Evolutionary conservation across 2,888 invertebrate species (phyloP).

Genomic region (Diploptera punctata): DNA sequence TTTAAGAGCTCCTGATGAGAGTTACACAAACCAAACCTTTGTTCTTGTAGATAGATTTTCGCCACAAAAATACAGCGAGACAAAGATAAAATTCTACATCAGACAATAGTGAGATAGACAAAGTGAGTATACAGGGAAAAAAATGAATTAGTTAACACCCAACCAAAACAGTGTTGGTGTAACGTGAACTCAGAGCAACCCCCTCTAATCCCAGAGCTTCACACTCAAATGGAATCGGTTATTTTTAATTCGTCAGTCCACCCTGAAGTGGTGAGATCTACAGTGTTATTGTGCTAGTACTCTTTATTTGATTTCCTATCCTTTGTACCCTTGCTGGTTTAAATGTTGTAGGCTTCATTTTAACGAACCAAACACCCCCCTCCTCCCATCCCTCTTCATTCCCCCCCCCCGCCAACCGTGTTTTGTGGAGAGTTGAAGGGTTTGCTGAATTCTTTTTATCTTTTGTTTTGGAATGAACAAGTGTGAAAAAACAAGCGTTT

Average conservation of each 20-base stretch:
- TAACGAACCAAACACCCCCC: slow-evolving; percentile 31
- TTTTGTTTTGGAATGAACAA: slow-evolving; percentile 17
- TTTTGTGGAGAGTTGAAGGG: slow-evolving; percentile 16
- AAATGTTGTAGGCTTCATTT: slow-evolving; percentile 38
- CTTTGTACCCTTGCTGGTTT: slow-evolving; percentile 30
- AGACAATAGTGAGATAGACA: slow-evolving; percentile 12
- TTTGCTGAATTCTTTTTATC: slow-evolving; percentile 4
- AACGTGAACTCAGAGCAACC: slow-evolving; percentile 9
- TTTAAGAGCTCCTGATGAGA: too few species aligned
- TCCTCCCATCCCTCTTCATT: not conserved
- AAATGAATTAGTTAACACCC: slow-evolving; percentile 37
- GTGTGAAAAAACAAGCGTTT: slow-evolving; percentile 21
- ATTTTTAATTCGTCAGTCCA: slow-evolving; percentile 37
- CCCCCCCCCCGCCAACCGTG: not conserved
- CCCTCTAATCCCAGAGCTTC: slow-evolving; percentile 20
- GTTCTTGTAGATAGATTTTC: not conserved
- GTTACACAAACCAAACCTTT: too few species aligned
- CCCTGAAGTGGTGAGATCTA: slow-evolving; percentile 12
- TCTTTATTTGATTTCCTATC: slow-evolving; percentile 36
- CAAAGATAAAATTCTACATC: not conserved
- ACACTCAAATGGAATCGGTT: slow-evolving; percentile 41
- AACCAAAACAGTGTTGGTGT: slow-evolving; percentile 8
- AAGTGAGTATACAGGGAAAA: slow-evolving; percentile 5
- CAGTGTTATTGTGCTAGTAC: slow-evolving; percentile 6
- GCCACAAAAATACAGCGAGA: slow-evolving; percentile 25